Percentiles rank a stretch among this genome's conserved stretches.
phyloP scores from a whole-genome alignment of 2,888 invertebrate genomes.

The Ferdinandea cuprea region DNA sequence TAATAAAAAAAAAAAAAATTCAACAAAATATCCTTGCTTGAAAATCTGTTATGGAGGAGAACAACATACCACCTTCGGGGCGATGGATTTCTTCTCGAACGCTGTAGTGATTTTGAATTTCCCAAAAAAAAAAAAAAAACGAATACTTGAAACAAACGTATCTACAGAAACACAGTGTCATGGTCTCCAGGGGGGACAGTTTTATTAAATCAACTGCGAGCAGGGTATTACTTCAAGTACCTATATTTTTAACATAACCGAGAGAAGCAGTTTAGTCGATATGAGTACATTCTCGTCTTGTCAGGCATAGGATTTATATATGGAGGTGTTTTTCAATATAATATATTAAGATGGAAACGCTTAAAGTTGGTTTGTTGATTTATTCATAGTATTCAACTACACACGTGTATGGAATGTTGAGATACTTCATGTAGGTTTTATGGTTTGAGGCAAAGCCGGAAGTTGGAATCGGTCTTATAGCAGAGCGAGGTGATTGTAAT shows the following conservation, averaged over 20 bases:
- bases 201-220: constrained; percentile 13
- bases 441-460: too few species aligned
- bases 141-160: not conserved
- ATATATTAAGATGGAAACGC: too few species aligned
- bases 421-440: too few species aligned
- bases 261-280: not conserved
- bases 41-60: not conserved
- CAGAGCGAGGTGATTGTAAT: too few species aligned
- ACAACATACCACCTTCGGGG: constrained; percentile 12
- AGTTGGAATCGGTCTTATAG: too few species aligned
- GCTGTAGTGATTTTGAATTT: not conserved
- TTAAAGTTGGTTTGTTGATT: too few species aligned
- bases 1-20: not conserved
- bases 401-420: not conserved
- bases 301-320: not conserved
- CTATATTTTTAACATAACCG: not conserved
- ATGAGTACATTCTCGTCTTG: not conserved
- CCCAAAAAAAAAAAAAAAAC: constrained; percentile 1
- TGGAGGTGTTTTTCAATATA: too few species aligned
- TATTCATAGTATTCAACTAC: too few species aligned
- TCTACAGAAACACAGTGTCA: not conserved
- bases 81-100: not conserved
- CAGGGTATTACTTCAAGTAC: not conserved
- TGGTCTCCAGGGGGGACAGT: not conserved
- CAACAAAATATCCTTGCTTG: too few species aligned